Conservation (phyloP, 1,140 invertebrate genomes). For the Phymorhynchus buccinoides region DNA sequence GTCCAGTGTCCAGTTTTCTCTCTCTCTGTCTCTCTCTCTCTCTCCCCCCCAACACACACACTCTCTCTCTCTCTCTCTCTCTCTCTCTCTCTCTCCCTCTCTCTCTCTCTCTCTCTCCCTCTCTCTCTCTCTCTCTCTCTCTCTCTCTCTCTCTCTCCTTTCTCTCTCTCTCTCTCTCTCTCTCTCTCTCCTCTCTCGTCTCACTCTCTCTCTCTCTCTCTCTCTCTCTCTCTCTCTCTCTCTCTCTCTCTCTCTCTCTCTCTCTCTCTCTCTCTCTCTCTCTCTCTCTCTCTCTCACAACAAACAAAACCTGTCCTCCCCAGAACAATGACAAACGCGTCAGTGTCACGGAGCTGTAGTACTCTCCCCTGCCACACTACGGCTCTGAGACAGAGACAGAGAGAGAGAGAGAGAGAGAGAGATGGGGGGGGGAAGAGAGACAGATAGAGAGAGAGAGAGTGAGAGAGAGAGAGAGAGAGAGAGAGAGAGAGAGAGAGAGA, state of each 20-base stretch:
- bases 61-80: too few relatives aligned
- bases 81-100: too few relatives aligned
- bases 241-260: conserved; percentile 5
- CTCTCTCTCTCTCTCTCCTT: neutral
- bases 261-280: neutral
- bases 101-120: neutral
- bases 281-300: too few relatives aligned
- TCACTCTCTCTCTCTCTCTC: neutral
- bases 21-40: neutral
- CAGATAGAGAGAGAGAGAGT: neutral
- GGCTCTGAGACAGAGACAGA: too few relatives aligned
- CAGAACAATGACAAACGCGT: neutral
- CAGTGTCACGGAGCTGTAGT: neutral
- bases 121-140: neutral
- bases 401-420: neutral
- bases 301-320: neutral
- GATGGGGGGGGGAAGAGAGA: neutral
- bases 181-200: neutral
- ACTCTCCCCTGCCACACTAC: neutral
- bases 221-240: neutral
- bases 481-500: neutral
- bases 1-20: too few relatives aligned
- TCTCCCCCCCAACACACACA: neutral
- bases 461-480: neutral
- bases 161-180: neutral